phyloP scores from a whole-genome alignment of 2,797 vertebrate genomes.

The Thunnus albacares region DNA sequence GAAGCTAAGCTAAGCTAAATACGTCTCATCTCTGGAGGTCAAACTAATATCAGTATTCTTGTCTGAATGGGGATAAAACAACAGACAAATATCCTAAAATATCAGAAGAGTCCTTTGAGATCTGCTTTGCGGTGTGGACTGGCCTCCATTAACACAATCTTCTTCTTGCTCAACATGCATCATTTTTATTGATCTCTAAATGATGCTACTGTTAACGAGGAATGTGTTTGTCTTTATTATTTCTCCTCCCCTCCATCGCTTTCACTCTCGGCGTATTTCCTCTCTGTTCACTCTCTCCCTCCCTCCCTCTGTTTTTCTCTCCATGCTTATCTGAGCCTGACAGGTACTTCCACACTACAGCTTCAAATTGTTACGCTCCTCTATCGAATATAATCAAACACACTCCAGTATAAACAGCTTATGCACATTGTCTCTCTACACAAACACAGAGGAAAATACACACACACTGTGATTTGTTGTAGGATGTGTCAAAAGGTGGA shows the following conservation, averaged over 20 bases:
- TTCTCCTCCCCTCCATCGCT: constrained; percentile 17
- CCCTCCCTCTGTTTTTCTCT: background rate
- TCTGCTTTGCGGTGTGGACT: too few relatives aligned
- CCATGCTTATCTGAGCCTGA: constrained; percentile 60
- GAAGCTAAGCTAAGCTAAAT: background rate
- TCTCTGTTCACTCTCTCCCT: background rate
- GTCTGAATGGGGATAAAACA: too few relatives aligned
- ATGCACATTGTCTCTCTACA: constrained; percentile 14
- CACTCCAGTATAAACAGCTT: constrained; percentile 9
- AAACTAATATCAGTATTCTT: too few relatives aligned
- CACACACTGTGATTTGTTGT: constrained; percentile 10
- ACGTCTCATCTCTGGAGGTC: background rate
- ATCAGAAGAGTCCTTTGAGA: too few relatives aligned
- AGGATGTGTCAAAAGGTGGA: background rate
- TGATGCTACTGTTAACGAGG: background rate
- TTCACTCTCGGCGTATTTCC: background rate
- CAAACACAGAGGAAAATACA: constrained; percentile 6
- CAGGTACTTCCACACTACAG: constrained; percentile 59
- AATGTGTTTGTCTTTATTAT: constrained; percentile 30
- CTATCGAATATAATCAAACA: constrained; percentile 54
- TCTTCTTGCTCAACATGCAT: background rate
- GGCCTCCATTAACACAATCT: constrained; percentile 7
- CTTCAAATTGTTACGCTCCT: constrained; percentile 49
- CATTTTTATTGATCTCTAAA: background rate
- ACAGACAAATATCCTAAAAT: too few relatives aligned